Evolutionary conservation across 2,888 invertebrate species (phyloP), one percentile per base, ranked within the genome.

Genomic region (Chironomus tentans): DNA sequence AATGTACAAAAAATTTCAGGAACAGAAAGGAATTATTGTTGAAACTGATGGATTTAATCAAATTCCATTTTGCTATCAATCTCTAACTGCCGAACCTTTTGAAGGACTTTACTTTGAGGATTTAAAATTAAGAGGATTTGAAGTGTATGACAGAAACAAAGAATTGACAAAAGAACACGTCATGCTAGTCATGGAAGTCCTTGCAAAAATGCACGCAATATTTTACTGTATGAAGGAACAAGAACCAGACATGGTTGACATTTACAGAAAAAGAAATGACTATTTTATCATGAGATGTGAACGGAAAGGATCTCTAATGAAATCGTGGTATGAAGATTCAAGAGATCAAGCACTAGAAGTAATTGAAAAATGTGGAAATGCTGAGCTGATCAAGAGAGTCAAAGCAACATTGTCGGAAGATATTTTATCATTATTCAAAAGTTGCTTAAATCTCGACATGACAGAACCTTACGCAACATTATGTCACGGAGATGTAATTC

Each of bases 91-190:
- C 0, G 85, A 86, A 13, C 80, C 80, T 56, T 78, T 82, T 56
- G 84, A 86, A 78, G 82, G 84, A 15, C 84, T 86, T 15, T 84
- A 85, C 21, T 82, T 86, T 82, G 86, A 85, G 79, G 86, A 87
- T 79, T 79, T 87, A 24, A 80, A 81, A 74, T 77, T 79, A 13
- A 79, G 80, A 28, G 83, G 83, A 10, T 87, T 83, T 78, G 78
- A 80, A 21, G 84, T 86, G 83, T 83, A 81, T 68, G 83, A 85
- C 77, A 82, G 86, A 74, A 82, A 83, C 56, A 80, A 82, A 38
- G 82, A 82, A 1, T 77, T 86, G 1, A 80, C 82, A 6, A 76
- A 81, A 6, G 82, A 84, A 4, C 81, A 83, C 78, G 82, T 84
- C 2, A 80, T 81, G 18, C 78, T 81, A 12, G 83, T 85, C 4